Base-by-base conservation (phyloP, 2,113 vertebrate species). In the Archilochus colubris region DNA sequence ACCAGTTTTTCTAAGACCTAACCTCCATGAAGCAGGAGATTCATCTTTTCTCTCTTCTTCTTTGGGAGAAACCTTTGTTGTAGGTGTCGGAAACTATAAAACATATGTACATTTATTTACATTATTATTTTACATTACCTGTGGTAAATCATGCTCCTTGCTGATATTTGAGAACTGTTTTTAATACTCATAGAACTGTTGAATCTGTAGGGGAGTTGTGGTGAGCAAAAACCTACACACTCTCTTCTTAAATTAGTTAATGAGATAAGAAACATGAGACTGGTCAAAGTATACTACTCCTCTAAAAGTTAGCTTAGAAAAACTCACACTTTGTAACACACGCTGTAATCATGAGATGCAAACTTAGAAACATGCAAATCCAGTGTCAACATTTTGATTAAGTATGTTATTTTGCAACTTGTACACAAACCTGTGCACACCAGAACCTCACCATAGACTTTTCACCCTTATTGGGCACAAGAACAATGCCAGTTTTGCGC, bases 401-500 rank as follows among this genome's bases (percentile, higher is more conserved):
- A 98, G 94, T 85, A 84, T 95, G 97, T 98, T 98, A 98, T 97
- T 86, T 85, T 91, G 92, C 95, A 98, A 96, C 91, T 92, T 97
- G 92, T 88, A 95, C 96, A 84, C 91, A 97, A 97, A 82, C 91
- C 92, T 97, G 92, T 89, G 96, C 98, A 98, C 97, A 97, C 97
- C 97, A 97, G 98, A 97, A 98, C 98, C 99, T 99, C 99, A 99
- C 99, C 99, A 99, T 97, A 82, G 97, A 97, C 98, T 99, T 99
- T 99, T 98, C 98, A 97, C 98, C 97, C 96, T 98, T 98, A 98
- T 31, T 99, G 98, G 99, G 99, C 98, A 98, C 98, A 98, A 99
- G 99, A 98, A 99, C 99, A 99, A 99, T 99, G 98, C 99, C 99
- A 98, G 99, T 99, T 99, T 99, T 99, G 98, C 99, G 99, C 98